Percentiles rank a stretch among this genome's conserved stretches.
phyloP scores from a whole-genome alignment of 2,113 vertebrate genomes.

The Mustelus asterias region DNA sequence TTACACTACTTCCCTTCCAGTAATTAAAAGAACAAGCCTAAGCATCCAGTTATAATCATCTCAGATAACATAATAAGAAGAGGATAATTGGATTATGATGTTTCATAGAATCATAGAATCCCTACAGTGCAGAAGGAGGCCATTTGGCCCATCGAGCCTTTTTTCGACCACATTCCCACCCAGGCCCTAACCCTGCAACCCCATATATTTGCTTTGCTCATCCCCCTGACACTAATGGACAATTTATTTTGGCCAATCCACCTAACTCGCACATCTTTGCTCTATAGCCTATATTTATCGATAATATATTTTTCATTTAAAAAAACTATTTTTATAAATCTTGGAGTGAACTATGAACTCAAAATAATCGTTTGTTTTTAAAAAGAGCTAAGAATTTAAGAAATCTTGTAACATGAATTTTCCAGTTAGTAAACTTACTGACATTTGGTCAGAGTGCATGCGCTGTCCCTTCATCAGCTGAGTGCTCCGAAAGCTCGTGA shows the following conservation, averaged over 20 bases:
- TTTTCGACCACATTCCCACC: too few relatives aligned
- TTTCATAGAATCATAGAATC: not conserved
- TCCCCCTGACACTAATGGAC: too few relatives aligned
- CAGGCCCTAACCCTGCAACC: too few relatives aligned
- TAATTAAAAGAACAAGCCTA: constrained; percentile 37
- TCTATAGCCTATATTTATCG: not conserved
- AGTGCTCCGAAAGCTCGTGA: too few relatives aligned
- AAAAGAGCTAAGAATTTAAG: not conserved
- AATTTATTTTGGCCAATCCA: too few relatives aligned
- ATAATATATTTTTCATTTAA: not conserved
- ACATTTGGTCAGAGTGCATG: not conserved
- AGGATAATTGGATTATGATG: not conserved
- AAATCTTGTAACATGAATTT: not conserved
- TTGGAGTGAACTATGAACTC: not conserved
- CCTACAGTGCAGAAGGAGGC: too few relatives aligned
- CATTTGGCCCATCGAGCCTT: too few relatives aligned
- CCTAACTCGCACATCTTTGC: too few relatives aligned
- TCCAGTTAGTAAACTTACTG: not conserved
- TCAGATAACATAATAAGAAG: constrained; percentile 19
- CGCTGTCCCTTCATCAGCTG: too few relatives aligned
- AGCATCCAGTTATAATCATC: constrained; percentile 25
- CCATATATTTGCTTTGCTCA: too few relatives aligned
- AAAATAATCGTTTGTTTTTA: not conserved
- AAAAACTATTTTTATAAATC: not conserved
- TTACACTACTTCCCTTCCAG: constrained; percentile 15